Conservation (phyloP, 92 coral and sea anemone genomes). For the Phenganax marumi region DNA sequence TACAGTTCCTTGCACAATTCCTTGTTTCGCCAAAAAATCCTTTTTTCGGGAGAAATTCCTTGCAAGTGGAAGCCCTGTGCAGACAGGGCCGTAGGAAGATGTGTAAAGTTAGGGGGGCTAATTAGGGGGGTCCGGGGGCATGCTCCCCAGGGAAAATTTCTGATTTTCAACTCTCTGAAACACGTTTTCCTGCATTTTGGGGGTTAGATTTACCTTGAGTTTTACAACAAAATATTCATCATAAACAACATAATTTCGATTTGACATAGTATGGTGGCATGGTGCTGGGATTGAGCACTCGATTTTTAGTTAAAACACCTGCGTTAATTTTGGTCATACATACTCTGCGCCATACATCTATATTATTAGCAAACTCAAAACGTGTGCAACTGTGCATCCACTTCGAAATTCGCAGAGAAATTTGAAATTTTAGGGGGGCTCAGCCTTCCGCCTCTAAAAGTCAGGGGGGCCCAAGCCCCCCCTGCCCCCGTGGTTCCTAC, state of each 20-base stretch:
- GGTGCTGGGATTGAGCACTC: too few relatives aligned
- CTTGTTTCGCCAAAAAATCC: too few relatives aligned
- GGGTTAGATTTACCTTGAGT: neutral
- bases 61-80: too few relatives aligned
- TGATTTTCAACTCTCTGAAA: slow-evolving; percentile 3
- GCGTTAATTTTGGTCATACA: too few relatives aligned
- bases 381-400: neutral
- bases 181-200: slow-evolving; percentile 1
- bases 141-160: neutral
- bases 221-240: neutral
- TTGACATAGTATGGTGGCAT: too few relatives aligned
- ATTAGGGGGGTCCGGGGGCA: slow-evolving; percentile 2
- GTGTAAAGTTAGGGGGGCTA: neutral
- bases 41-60: too few relatives aligned
- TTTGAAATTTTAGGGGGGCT: neutral
- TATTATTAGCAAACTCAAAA: neutral
- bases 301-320: too few relatives aligned
- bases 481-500: slow-evolving; percentile 5
- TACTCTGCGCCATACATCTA: neutral
- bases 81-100: slow-evolving; percentile 11
- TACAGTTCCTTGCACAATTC: too few relatives aligned
- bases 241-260: neutral
- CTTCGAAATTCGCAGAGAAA: neutral
- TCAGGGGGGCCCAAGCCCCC: too few relatives aligned
- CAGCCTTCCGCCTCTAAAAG: neutral